Conservation (phyloP, 2,113 vertebrate genomes). For the Perccottus glenii region DNA sequence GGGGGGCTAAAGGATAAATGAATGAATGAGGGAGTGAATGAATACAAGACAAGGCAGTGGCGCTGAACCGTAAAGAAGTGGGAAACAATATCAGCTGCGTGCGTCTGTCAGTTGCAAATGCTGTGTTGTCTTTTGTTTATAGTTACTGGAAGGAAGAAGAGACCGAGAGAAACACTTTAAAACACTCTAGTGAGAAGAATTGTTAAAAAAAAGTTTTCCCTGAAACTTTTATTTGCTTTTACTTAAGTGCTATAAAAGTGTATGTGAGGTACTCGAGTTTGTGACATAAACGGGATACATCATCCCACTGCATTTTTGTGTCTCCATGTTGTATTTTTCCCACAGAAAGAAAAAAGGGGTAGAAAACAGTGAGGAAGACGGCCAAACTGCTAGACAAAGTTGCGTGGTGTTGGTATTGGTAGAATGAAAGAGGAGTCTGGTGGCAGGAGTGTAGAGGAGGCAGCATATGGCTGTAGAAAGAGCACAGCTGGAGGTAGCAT, state of each 20-base stretch:
- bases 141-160: conserved; percentile 67
- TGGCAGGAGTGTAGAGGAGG: conserved; percentile 99
- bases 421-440: conserved; percentile 99
- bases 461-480: conserved; percentile 99
- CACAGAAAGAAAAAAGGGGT: conserved; percentile 77
- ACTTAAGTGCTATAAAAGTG: conserved; percentile 47
- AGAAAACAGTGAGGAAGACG: conserved; percentile 82
- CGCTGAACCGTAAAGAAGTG: conserved; percentile 81
- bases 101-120: conserved; percentile 82
- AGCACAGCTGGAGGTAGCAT: conserved; percentile 99
- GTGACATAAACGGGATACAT: conserved; percentile 52
- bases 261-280: conserved; percentile 52
- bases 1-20: conserved; percentile 26
- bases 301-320: conserved; percentile 66
- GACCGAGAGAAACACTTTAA: conserved; percentile 19
- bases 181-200: conserved; percentile 57
- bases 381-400: conserved; percentile 90
- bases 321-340: conserved; percentile 39
- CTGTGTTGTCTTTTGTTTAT: conserved; percentile 79
- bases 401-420: conserved; percentile 79
- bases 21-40: conserved; percentile 67
- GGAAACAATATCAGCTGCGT: conserved; percentile 86
- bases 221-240: conserved; percentile 25
- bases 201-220: conserved; percentile 55
- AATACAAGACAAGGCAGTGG: conserved; percentile 70